These are phyloP conservation scores for Vulpes lagopus DNA, from an alignment of 2,113 vertebrate species.

Conservation along the genomic window DNA sequence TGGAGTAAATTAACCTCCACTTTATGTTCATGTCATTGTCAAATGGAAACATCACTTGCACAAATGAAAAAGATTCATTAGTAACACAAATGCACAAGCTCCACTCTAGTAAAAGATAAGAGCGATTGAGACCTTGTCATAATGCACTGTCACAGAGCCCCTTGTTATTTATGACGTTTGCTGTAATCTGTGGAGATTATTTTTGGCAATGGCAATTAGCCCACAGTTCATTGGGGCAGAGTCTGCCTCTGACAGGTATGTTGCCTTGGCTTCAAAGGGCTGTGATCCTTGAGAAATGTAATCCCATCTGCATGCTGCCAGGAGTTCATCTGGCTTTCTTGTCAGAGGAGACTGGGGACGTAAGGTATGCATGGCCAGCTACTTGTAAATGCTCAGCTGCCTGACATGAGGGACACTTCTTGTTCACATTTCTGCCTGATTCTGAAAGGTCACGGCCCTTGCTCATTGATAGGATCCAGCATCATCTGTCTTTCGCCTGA, in stretches of 20 bases:
- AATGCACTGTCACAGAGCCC: conserved; percentile 83
- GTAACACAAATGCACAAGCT: conserved; percentile 88
- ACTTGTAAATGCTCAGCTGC: conserved; percentile 84
- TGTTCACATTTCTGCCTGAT: conserved; percentile 79
- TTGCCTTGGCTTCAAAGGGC: conserved; percentile 82
- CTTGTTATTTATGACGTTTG: conserved; percentile 90
- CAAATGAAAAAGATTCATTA: conserved; percentile 92
- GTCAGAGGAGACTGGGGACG: conserved; percentile 84
- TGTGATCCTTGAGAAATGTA: conserved; percentile 87
- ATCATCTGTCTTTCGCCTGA: neutral
- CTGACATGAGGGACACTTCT: conserved; percentile 68
- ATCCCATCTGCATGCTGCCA: conserved; percentile 84
- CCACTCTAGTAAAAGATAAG: conserved; percentile 88
- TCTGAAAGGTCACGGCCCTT: conserved; percentile 51
- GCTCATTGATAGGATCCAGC: neutral
- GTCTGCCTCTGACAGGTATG: conserved; percentile 87
- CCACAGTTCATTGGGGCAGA: conserved; percentile 87
- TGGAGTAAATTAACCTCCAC: conserved; percentile 92
- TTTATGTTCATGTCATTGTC: conserved; percentile 93
- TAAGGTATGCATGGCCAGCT: conserved; percentile 81
- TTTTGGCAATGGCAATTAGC: conserved; percentile 90
- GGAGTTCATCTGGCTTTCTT: conserved; percentile 88
- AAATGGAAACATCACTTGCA: conserved; percentile 91
- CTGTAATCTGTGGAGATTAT: conserved; percentile 92
- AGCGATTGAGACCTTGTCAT: conserved; percentile 89